These are phyloP conservation scores for Gouania willdenowi DNA, from an alignment of 2,797 vertebrate species.

Conservation along the genomic window DNA sequence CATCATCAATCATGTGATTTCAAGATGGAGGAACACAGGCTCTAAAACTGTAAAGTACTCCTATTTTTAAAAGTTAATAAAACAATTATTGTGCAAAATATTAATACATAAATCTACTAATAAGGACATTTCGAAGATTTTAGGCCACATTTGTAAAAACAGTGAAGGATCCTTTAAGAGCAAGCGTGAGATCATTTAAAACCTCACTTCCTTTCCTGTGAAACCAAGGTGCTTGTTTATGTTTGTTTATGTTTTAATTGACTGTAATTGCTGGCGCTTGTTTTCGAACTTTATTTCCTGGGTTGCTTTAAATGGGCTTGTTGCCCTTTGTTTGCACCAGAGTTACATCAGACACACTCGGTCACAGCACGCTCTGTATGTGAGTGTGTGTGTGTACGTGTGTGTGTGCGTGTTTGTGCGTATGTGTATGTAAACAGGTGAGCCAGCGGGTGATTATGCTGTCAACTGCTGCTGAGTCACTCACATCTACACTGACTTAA, in stretches of 20 bases:
- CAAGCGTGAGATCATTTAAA: conserved; percentile 3
- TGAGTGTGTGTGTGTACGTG: conserved; percentile 3
- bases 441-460: conserved; percentile 62
- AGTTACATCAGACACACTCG: conserved; percentile 59
- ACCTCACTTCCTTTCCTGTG: conserved; percentile 8
- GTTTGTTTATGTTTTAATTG: conserved; percentile 25
- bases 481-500: conserved; percentile 63
- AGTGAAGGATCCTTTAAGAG: conserved; percentile 2
- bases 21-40: no score
- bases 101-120: no score
- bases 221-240: conserved; percentile 32
- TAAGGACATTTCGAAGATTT: conserved; percentile 3
- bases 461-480: conserved; percentile 70
- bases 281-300: conserved; percentile 31
- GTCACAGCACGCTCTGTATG: conserved; percentile 30
- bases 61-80: no score
- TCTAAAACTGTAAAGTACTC: no score
- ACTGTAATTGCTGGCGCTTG: conserved; percentile 30
- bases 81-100: no score
- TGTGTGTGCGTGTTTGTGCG: conserved; percentile 25
- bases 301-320: conserved; percentile 24
- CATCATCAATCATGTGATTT: no score
- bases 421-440: conserved; percentile 62
- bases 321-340: conserved; percentile 64
- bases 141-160: no score